Conservation (phyloP, 2,113 vertebrate genomes). For the Cricetomys ansorgei region DNA sequence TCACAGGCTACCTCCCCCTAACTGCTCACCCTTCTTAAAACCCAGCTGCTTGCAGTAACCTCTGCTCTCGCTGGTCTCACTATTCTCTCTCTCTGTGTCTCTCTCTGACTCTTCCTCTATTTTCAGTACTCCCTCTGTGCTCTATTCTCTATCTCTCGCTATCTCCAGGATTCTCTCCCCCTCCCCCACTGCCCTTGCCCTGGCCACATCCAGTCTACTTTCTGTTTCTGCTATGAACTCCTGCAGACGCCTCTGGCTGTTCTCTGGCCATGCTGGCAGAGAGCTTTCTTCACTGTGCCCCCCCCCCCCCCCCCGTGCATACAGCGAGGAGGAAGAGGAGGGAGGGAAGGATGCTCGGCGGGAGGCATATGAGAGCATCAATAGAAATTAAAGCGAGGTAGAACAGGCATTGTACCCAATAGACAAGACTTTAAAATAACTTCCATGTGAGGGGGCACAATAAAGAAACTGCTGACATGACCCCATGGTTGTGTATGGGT, state of each 20-base stretch:
- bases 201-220: neutral
- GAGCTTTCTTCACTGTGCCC: neutral
- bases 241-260: neutral
- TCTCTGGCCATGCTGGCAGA: neutral
- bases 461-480: neutral
- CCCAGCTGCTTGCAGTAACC: neutral
- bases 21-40: neutral
- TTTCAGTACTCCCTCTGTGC: neutral
- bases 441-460: neutral
- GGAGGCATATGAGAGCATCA: neutral
- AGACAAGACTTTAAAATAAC: neutral
- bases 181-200: neutral
- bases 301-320: too few relatives aligned
- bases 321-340: neutral
- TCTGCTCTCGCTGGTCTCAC: too few relatives aligned
- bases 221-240: neutral
- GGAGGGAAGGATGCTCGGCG: neutral
- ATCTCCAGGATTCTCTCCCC: neutral
- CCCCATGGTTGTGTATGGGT: neutral
- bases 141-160: neutral
- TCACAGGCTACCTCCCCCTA: neutral
- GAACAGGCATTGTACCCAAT: neutral
- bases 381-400: too few relatives aligned
- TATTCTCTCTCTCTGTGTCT: neutral
- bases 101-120: neutral